phyloP scores from a whole-genome alignment of 2,888 invertebrate genomes.

The Andricus curvator region DNA sequence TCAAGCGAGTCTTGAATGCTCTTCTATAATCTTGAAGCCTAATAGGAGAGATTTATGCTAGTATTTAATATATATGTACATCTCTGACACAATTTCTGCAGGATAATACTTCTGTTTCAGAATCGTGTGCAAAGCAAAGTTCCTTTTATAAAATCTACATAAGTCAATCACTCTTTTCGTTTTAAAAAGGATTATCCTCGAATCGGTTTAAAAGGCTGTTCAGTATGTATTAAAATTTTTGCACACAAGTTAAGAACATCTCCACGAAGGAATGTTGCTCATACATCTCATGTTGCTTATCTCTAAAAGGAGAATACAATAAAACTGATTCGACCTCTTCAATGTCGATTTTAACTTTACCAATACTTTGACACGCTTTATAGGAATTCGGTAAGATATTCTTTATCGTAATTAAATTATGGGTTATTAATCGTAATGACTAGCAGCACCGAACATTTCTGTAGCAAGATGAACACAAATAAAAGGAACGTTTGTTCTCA shows the following conservation, averaged over 20 bases:
- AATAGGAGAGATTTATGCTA: background rate
- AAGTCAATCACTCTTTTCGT: background rate
- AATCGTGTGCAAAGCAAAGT: slow-evolving; percentile 2
- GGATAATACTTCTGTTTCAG: slow-evolving; percentile 17
- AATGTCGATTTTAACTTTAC: background rate
- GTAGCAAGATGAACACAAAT: slow-evolving; percentile 23
- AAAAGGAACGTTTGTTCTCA: slow-evolving; percentile 3
- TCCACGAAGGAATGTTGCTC: slow-evolving; percentile 4
- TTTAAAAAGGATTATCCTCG: background rate
- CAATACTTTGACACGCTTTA: slow-evolving; percentile 34
- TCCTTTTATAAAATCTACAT: slow-evolving; percentile 3
- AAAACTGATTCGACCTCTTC: background rate
- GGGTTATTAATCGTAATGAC: slow-evolving; percentile 23
- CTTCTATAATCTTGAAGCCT: slow-evolving; percentile 4
- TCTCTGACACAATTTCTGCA: slow-evolving; percentile 21
- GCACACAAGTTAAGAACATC: slow-evolving; percentile 3
- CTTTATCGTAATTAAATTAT: background rate
- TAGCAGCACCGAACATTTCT: slow-evolving; percentile 35
- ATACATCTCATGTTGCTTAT: background rate
- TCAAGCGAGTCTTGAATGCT: slow-evolving; percentile 5
- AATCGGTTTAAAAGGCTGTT: slow-evolving; percentile 1
- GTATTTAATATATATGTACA: slow-evolving; percentile 3
- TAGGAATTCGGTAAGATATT: slow-evolving; percentile 21
- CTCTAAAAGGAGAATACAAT: background rate
- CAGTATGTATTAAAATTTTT: slow-evolving; percentile 17